Evolutionary conservation across 2,888 invertebrate species (phyloP).

Genomic region (Arrhopalites spinosus): DNA sequence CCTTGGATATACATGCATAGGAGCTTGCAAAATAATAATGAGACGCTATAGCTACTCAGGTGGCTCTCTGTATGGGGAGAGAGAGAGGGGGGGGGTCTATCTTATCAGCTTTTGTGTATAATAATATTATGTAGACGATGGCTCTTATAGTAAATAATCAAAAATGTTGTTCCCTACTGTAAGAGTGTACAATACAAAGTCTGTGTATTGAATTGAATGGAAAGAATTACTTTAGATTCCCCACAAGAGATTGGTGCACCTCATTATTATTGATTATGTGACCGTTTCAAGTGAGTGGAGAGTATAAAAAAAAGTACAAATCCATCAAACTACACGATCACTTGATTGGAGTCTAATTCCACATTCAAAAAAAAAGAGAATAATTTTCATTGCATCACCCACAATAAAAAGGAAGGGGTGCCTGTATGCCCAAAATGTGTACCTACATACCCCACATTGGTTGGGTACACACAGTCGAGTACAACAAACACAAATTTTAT

Average conservation of each 20-base stretch:
- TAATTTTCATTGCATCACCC: constrained; percentile 1
- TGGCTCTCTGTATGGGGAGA: constrained; percentile 1
- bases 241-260: constrained; percentile 1
- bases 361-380: not conserved
- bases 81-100: not conserved
- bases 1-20: too few species aligned
- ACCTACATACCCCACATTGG: too few species aligned
- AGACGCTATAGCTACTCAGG: not conserved
- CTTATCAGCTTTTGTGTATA: too few species aligned
- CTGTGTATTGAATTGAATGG: constrained; percentile 15
- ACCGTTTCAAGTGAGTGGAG: not conserved
- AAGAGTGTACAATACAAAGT: not conserved
- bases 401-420: not conserved
- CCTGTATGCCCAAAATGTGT: not conserved
- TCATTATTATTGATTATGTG: constrained; percentile 30
- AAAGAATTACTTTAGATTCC: constrained; percentile 27
- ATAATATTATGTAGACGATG: too few species aligned
- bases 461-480: not conserved
- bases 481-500: not conserved
- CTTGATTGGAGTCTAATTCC: not conserved
- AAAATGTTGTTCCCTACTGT: not conserved
- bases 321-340: too few species aligned
- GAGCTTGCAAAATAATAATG: too few species aligned
- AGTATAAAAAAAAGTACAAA: not conserved
- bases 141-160: too few species aligned